A percentile compares a stretch with the other conserved stretches of the same genome.
These are phyloP conservation scores for Dysidea cf. avara DNA, from an alignment of 37 sponge, comb jelly and placozoan species.

Conservation along the genomic window DNA sequence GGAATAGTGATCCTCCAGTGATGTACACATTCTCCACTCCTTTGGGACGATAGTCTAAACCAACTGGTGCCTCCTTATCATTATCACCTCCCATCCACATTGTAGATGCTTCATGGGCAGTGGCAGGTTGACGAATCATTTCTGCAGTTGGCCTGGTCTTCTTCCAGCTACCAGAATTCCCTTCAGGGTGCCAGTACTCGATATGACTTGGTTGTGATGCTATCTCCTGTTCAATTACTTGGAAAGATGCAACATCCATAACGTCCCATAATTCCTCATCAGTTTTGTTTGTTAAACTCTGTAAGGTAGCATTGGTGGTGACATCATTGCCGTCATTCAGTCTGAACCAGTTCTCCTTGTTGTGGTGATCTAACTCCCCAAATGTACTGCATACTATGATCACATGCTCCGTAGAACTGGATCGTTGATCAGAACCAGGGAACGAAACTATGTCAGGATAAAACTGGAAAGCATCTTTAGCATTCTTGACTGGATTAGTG, in stretches of 20 bases:
- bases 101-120: slow-evolving; percentile 60
- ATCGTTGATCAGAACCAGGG: slow-evolving; percentile 4
- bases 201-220: background rate
- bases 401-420: slow-evolving; percentile 13
- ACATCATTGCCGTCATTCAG: slow-evolving; percentile 26
- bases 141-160: slow-evolving; percentile 1
- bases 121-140: slow-evolving; percentile 13
- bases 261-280: slow-evolving; percentile 23
- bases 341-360: slow-evolving; percentile 39
- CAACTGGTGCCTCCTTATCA: slow-evolving; percentile 31
- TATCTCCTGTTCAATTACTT: slow-evolving; percentile 5
- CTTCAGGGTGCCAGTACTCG: slow-evolving; percentile 22
- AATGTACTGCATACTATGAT: slow-evolving; percentile 33
- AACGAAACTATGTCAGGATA: slow-evolving; percentile 24
- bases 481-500: slow-evolving; percentile 14
- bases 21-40: slow-evolving; percentile 55
- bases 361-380: slow-evolving; percentile 42
- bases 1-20: slow-evolving; percentile 55
- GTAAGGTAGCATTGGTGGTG: slow-evolving; percentile 33
- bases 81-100: slow-evolving; percentile 47
- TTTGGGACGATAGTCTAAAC: slow-evolving; percentile 29
- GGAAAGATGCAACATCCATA: slow-evolving; percentile 43
- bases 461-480: background rate
- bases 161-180: background rate
- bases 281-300: slow-evolving; percentile 33